Evolutionary conservation across 2,888 invertebrate species (phyloP).

Genomic region (Plusia festucae): DNA sequence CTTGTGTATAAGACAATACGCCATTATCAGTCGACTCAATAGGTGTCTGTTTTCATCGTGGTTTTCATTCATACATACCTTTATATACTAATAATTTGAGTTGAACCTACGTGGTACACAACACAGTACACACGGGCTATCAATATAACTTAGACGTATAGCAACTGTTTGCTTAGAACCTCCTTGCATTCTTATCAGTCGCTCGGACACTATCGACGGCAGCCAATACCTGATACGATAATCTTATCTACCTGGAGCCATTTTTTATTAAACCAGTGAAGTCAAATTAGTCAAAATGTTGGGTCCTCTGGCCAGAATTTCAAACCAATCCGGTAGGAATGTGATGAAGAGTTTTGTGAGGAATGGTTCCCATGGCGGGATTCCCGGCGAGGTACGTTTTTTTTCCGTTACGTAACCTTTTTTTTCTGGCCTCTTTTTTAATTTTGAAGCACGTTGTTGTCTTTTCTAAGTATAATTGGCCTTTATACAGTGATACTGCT

Average conservation of each 20-base stretch:
- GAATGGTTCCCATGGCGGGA: slow-evolving; percentile 81
- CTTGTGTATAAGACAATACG: background rate
- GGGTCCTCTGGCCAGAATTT: slow-evolving; percentile 80
- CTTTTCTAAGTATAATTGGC: background rate
- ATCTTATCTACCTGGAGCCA: slow-evolving; percentile 76
- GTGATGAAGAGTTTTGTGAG: slow-evolving; percentile 77
- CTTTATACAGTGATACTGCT: too few species aligned
- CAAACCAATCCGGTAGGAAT: slow-evolving; percentile 75
- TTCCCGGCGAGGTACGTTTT: slow-evolving; percentile 80
- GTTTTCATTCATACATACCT: slow-evolving; percentile 13
- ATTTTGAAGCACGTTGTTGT: slow-evolving; percentile 11
- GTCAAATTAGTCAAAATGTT: slow-evolving; percentile 74
- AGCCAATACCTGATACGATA: slow-evolving; percentile 66
- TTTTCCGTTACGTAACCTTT: slow-evolving; percentile 73
- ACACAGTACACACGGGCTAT: background rate
- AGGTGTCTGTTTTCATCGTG: background rate
- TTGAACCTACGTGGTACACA: slow-evolving; percentile 6
- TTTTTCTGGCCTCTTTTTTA: background rate
- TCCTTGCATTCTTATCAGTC: slow-evolving; percentile 46
- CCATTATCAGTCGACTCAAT: slow-evolving; percentile 14
- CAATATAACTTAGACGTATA: slow-evolving; percentile 47
- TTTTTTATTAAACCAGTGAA: slow-evolving; percentile 39
- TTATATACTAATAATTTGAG: slow-evolving; percentile 31
- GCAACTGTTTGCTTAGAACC: slow-evolving; percentile 26
- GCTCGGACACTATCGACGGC: slow-evolving; percentile 62